Conservation (phyloP, 1,140 invertebrate species). For the Pomacea maculata region DNA sequence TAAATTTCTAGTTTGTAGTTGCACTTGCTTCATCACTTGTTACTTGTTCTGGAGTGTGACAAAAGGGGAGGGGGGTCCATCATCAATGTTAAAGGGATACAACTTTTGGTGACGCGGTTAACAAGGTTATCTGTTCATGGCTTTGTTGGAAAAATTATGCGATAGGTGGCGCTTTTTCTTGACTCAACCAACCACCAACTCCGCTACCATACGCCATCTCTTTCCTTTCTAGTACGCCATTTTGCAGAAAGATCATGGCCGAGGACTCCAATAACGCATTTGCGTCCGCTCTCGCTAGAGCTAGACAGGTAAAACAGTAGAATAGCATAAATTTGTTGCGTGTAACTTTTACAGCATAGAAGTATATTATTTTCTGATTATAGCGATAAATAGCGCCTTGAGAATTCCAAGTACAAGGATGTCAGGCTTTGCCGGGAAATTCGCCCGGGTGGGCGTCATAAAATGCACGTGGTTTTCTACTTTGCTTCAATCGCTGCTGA, state of each 20-base stretch:
- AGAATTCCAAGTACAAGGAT: background rate
- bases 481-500: background rate
- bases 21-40: too few relatives aligned
- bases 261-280: constrained; percentile 52
- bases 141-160: constrained; percentile 12
- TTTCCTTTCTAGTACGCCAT: constrained; percentile 42
- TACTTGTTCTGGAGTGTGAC: too few relatives aligned
- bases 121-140: too few relatives aligned
- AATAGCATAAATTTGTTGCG: background rate
- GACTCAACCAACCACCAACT: constrained; percentile 22
- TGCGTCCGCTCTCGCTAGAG: constrained; percentile 61
- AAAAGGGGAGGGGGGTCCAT: too few relatives aligned
- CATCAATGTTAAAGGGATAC: too few relatives aligned
- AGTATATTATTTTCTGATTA: background rate
- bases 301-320: constrained; percentile 55
- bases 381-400: background rate
- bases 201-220: constrained; percentile 4
- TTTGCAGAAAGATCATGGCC: constrained; percentile 47
- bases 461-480: constrained; percentile 17
- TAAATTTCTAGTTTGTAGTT: too few relatives aligned
- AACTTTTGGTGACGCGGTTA: too few relatives aligned
- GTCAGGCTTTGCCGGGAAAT: constrained; percentile 6
- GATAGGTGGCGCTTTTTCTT: constrained; percentile 7
- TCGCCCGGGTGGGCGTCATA: constrained; percentile 21
- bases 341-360: background rate